Conservation (phyloP, 1,140 invertebrate species). For the Popillia japonica region DNA sequence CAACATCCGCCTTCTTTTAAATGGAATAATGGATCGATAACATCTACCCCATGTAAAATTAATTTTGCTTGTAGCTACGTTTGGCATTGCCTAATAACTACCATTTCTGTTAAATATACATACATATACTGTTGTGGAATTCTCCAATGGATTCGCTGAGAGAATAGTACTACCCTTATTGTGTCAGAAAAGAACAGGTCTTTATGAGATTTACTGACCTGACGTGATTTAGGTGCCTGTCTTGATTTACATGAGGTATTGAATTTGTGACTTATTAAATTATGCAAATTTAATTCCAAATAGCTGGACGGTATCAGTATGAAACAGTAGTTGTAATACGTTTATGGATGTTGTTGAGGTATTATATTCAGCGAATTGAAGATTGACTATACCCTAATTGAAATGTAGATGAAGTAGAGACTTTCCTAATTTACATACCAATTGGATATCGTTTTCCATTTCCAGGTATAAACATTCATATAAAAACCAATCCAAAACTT, state of each 20-base stretch:
- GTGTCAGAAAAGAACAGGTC: slow-evolving; percentile 9
- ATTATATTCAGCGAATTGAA: too few species aligned
- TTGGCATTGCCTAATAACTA: not conserved
- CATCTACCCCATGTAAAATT: too few species aligned
- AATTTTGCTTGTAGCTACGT: too few species aligned
- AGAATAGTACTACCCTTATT: not conserved
- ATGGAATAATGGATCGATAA: too few species aligned
- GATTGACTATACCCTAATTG: too few species aligned
- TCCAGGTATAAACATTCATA: too few species aligned
- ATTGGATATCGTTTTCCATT: too few species aligned
- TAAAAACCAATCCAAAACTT: too few species aligned
- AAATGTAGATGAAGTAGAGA: too few species aligned
- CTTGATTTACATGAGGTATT: not conserved
- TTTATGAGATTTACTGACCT: not conserved
- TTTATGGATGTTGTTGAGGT: not conserved
- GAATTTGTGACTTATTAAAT: not conserved
- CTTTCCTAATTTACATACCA: too few species aligned
- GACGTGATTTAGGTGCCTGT: not conserved
- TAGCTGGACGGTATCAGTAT: not conserved
- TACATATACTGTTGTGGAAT: not conserved
- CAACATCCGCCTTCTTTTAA: too few species aligned
- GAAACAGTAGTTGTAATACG: not conserved
- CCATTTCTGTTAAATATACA: slow-evolving; percentile 3
- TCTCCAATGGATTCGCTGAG: not conserved
- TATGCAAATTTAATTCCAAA: not conserved